Conservation (phyloP, 1,140 invertebrate species). For the Steinernema feltiae region DNA sequence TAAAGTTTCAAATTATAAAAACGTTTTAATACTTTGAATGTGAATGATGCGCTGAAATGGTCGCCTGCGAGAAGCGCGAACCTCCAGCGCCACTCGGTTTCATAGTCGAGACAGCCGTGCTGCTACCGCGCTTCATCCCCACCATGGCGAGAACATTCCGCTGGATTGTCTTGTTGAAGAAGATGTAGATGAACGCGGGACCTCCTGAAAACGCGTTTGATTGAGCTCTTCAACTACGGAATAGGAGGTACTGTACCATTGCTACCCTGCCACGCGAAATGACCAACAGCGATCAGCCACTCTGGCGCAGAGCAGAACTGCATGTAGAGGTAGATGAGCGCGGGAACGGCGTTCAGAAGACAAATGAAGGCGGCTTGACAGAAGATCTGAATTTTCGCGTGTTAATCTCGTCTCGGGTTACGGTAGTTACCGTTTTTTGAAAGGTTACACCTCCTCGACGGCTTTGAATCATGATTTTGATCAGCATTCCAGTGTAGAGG, state of each 20-base stretch:
- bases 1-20: too few species aligned
- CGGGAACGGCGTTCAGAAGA: background rate
- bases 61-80: too few species aligned
- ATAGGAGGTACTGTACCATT: too few species aligned
- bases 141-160: slow-evolving; percentile 15
- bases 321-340: background rate
- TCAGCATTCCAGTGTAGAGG: background rate
- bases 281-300: background rate
- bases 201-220: too few species aligned
- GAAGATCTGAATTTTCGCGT: background rate
- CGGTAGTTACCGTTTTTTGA: background rate
- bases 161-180: slow-evolving; percentile 14
- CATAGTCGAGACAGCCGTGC: too few species aligned
- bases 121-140: too few species aligned
- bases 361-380: background rate
- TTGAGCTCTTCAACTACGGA: too few species aligned
- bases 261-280: background rate
- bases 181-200: slow-evolving; percentile 6
- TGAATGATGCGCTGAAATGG: too few species aligned
- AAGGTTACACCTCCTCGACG: background rate
- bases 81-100: too few species aligned
- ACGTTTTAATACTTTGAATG: too few species aligned
- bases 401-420: background rate
- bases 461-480: background rate
- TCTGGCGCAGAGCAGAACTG: background rate